Evolutionary conservation across 2,113 vertebrate genomes (phyloP).

Genomic region (Tringa solitaria): DNA sequence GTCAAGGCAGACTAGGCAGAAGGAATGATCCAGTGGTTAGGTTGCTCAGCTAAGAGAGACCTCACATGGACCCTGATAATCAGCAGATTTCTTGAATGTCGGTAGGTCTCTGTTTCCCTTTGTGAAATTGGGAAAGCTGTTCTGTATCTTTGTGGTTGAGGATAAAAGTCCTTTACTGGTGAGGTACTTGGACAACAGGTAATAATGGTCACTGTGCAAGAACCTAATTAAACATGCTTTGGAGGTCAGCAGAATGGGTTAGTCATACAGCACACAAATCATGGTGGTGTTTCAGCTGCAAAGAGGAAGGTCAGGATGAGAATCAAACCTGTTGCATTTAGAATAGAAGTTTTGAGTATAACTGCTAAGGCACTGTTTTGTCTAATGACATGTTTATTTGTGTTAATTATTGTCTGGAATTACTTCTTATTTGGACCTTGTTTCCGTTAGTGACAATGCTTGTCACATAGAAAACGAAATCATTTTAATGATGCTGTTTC

Average conservation of each 20-base stretch:
- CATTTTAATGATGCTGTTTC: not conserved
- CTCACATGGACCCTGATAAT: not conserved
- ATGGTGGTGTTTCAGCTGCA: not conserved
- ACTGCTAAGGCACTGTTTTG: not conserved
- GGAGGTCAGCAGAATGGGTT: not conserved
- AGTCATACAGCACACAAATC: not conserved
- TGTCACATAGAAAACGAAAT: not conserved
- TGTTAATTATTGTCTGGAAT: slow-evolving; percentile 3
- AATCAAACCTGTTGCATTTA: not conserved
- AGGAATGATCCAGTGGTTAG: not conserved
- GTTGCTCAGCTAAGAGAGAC: not conserved
- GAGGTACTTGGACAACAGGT: not conserved
- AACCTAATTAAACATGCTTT: not conserved
- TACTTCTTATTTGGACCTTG: not conserved
- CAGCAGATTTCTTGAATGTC: not conserved
- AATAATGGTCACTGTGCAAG: not conserved
- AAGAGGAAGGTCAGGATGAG: not conserved
- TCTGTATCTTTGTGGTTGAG: not conserved
- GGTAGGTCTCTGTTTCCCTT: not conserved
- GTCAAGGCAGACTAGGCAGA: not conserved
- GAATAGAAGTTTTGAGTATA: not conserved
- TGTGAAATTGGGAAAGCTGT: not conserved
- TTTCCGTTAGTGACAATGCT: not conserved
- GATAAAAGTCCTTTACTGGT: not conserved
- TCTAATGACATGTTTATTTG: not conserved